Evolutionary conservation across 2,888 invertebrate genomes (phyloP), one percentile per base, ranked within the genome.

Genomic region (Clepsis dumicolana): DNA sequence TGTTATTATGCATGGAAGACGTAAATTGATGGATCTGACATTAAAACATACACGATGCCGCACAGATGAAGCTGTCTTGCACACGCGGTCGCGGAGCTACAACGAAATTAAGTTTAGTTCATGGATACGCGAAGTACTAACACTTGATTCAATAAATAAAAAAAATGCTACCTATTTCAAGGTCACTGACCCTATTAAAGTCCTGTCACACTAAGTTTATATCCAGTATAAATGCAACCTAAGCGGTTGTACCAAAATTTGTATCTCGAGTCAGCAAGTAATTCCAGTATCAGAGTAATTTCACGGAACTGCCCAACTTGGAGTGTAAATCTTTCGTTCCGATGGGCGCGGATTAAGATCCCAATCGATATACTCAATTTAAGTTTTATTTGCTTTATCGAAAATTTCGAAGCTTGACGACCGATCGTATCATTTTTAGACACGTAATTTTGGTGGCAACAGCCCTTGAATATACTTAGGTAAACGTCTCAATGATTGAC

Each of bases 251-350:
- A 35, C 48, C 35, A 5, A 60, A 73, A 73, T 74, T 76, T 75
- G 74, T 76, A 73, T 71, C 65, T 57, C 44, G 56, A 72, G 71
- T 73, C 72, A 72, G 57, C 65, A 24, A 62, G 71, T 66, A 38
- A 67, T 57, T 57, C 25, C 63, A 67, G 68, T 72, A 71, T 66
- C 62, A 24, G 59, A 64, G 64, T 69, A 66, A 74, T 73, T 74
- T 75, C 61, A 69, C 69, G 64, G 70, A 74, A 74, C 71, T 73
- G 70, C 71, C 27, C 70, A 76, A 78, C 73, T 77, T 75, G 44
- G 53, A 29, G 70, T 72, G 59, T 75, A 79, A 80, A 80, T 79
- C 78, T 77, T 66, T 48, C 59, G 41, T 32, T 44, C 25, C 27
- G 52, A 52, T 60, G 63, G 53, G 7, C 18, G 14, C 16, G 27